Evolutionary conservation across 2,888 invertebrate species (phyloP), one percentile per base, ranked within the genome.

Genomic region (Sipha maydis): DNA sequence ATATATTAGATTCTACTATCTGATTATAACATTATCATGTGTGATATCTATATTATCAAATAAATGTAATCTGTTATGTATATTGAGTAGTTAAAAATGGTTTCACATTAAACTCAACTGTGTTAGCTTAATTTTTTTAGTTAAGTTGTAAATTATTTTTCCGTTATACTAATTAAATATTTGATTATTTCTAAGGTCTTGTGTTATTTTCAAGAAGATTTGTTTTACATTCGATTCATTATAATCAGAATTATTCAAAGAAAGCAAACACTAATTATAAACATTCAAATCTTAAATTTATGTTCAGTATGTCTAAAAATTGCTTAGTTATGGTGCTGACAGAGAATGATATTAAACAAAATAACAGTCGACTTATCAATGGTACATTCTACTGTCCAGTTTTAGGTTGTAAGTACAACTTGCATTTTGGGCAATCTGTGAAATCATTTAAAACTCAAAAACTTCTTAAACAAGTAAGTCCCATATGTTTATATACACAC

Each of bases 381-480:
- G 61, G 56, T 21, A 38, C 61, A n/a, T 88, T 41, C 31, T 82
- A 88, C n/a, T 88, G 88, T 25, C 80, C 80, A 1, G 67, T 82
- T 3, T 8, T 67, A 19, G 80, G 88, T 48, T 88, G 88, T 17
- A 88, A 88, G 75, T 88, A 88, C n/a, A 88, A 80, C 61, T 25
- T 67, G 9, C 28, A 82, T 56, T 73, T 31, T 21, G 54, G 69
- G 7, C 78, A 38, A 14, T 61, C 31, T 8, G 8, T 61, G 5
- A 88, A 82, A 38, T 80, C 56, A 0, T 88, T 88, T 41, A 88
- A 82, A 61, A 82, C 80, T 17, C 73, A 75, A 75, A 88, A 82
- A 75, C 88, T 88, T 48, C 38, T 88, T 0, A 88, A 82, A 82
- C 88, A 88, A 82, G 88, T 88, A 38, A 88, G 80, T 61, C 25